These are phyloP conservation scores for Oryctolagus cuniculus DNA, from an alignment of 2,113 vertebrate species.

Conservation along the genomic window mOryCun1.1 NC_091436.1:36066001-36066500, in stretches of 20 bases:
- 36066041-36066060: background rate
- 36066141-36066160: background rate
- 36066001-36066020: background rate
- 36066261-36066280: background rate
- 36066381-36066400: background rate
- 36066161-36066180: background rate
- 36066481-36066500: constrained; percentile 6
- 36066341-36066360: background rate
- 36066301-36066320: background rate
- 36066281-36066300: background rate
- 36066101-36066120: background rate
- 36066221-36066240: background rate
- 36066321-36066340: background rate
- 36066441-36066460: constrained; percentile 55
- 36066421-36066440: constrained; percentile 13
- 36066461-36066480: constrained; percentile 33
- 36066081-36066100: background rate
- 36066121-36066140: background rate
- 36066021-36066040: background rate
- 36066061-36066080: background rate
- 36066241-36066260: background rate
- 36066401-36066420: too few relatives aligned
- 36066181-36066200: background rate
- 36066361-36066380: background rate
- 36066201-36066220: background rate